These are phyloP conservation scores for Ginglymostoma cirratum DNA, from an alignment of 2,113 vertebrate species.

Conservation along the genomic window DNA sequence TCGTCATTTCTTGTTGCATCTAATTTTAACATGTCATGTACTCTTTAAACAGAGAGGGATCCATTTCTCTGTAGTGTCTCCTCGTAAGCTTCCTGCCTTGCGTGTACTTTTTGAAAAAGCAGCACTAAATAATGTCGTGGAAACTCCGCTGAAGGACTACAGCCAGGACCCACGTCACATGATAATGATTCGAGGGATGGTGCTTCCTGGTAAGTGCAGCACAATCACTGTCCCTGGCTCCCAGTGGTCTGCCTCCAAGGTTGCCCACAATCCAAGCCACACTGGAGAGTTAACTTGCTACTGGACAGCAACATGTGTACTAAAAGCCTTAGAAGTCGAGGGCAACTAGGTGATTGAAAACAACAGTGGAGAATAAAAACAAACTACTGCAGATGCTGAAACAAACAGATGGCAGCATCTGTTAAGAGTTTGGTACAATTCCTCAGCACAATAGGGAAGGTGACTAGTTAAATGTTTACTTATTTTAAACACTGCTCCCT, in stretches of 20 bases:
- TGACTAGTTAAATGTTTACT: not conserved
- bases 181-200: slow-evolving; percentile 79
- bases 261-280: not conserved
- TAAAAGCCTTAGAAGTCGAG: not conserved
- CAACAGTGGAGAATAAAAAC: too few relatives aligned
- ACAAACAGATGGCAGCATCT: too few relatives aligned
- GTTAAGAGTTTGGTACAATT: too few relatives aligned
- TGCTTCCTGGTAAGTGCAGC: slow-evolving; percentile 66
- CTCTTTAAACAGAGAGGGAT: slow-evolving; percentile 65
- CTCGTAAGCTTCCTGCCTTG: slow-evolving; percentile 76
- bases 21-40: not conserved
- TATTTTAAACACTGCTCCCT: not conserved
- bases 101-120: slow-evolving; percentile 75
- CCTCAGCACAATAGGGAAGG: not conserved
- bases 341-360: not conserved
- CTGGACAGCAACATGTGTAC: not conserved
- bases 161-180: slow-evolving; percentile 85
- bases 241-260: not conserved
- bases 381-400: too few relatives aligned
- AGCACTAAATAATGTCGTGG: slow-evolving; percentile 59
- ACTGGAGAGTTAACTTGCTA: not conserved
- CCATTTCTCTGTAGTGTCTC: slow-evolving; percentile 81
- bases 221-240: too few relatives aligned
- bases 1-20: not conserved
- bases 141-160: slow-evolving; percentile 66